phyloP scores from a whole-genome alignment of 2,113 vertebrate species.

The Cynoglossus semilaevis region DNA sequence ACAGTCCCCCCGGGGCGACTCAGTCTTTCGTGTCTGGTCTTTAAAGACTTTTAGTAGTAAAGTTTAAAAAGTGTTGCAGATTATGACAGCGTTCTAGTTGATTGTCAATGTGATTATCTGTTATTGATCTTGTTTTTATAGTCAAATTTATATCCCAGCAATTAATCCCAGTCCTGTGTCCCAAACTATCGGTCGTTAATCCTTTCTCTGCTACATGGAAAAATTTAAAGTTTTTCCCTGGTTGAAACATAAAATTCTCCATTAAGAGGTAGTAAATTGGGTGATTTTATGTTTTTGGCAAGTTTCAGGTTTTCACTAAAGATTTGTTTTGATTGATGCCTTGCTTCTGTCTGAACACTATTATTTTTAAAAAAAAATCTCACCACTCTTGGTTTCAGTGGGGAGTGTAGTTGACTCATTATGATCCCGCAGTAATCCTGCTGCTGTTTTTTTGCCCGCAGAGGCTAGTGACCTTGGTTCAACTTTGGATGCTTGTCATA shows the following conservation, averaged over 20 bases:
- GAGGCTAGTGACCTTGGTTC: neutral
- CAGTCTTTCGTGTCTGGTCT: constrained; percentile 30
- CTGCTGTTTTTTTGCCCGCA: constrained; percentile 7
- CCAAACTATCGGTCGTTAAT: too few species aligned
- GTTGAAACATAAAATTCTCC: neutral
- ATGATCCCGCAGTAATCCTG: neutral
- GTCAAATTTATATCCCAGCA: neutral
- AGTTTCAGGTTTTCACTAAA: neutral
- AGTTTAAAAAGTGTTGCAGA: constrained; percentile 22
- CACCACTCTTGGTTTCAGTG: neutral
- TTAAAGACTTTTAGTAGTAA: constrained; percentile 12
- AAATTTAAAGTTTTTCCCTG: neutral
- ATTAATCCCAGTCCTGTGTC: too few species aligned
- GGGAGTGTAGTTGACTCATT: constrained; percentile 2
- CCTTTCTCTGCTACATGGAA: too few species aligned
- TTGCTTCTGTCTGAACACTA: neutral
- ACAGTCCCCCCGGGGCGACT: constrained; percentile 19
- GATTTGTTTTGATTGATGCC: neutral
- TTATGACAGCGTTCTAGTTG: neutral
- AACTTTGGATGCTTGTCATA: neutral
- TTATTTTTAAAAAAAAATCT: neutral
- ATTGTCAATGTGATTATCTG: neutral
- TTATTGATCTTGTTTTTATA: neutral
- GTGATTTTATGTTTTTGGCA: neutral
- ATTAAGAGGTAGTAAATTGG: too few species aligned